Conservation (phyloP, 2,888 invertebrate species). For the Lepidonotus clava region DNA sequence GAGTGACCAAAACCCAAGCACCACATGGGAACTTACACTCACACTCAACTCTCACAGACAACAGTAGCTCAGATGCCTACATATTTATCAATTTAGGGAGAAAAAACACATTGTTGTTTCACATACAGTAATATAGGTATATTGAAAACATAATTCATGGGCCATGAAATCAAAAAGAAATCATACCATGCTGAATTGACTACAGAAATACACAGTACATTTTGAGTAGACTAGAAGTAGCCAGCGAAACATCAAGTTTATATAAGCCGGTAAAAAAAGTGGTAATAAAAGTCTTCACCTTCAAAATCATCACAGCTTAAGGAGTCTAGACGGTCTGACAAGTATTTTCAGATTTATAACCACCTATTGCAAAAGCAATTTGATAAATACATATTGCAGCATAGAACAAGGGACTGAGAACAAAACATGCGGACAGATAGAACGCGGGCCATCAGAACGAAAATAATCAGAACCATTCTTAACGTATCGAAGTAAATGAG, state of each 20-base stretch:
- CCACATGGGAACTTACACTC: neutral
- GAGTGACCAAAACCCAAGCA: neutral
- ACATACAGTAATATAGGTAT: neutral
- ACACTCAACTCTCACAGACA: neutral
- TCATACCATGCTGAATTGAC: neutral
- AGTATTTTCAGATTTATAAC: too few relatives aligned
- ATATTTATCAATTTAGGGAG: neutral
- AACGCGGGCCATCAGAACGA: too few relatives aligned
- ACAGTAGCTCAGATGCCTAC: too few relatives aligned
- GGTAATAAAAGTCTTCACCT: conserved; percentile 28
- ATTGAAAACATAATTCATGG: neutral
- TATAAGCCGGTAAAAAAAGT: neutral
- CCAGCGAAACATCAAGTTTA: neutral
- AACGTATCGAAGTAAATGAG: too few relatives aligned
- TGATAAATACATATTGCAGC: too few relatives aligned
- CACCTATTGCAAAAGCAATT: too few relatives aligned
- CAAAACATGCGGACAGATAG: too few relatives aligned
- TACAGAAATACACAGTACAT: neutral
- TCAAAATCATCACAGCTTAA: conserved; percentile 19
- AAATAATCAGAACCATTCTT: too few relatives aligned
- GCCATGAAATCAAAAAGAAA: too few relatives aligned
- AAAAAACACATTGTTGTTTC: neutral
- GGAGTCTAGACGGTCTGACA: too few relatives aligned
- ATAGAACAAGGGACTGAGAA: too few relatives aligned
- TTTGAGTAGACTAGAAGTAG: neutral